Conservation (phyloP, 2,888 invertebrate species). For the Sarcophaga subvicina region DNA sequence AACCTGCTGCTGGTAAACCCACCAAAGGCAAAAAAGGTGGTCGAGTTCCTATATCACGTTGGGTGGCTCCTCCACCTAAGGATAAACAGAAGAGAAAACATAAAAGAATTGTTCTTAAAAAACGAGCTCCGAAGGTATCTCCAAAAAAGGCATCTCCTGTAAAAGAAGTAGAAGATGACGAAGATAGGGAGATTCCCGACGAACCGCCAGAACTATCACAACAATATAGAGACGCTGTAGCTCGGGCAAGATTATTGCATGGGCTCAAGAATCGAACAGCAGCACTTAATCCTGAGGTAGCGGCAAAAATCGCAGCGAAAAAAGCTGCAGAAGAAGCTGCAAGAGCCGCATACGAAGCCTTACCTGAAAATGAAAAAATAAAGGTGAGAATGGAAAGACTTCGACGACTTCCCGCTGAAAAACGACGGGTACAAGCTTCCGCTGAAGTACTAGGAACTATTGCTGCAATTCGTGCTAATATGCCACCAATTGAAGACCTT, state of each 20-base stretch:
- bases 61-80: constrained; percentile 9
- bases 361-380: constrained; percentile 51
- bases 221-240: constrained; percentile 45
- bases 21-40: background rate
- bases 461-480: constrained; percentile 48
- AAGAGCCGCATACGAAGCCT: constrained; percentile 38
- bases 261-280: constrained; percentile 54
- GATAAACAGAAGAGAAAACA: background rate
- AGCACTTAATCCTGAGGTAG: constrained; percentile 42
- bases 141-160: constrained; percentile 4
- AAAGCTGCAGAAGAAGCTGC: constrained; percentile 25
- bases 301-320: constrained; percentile 25
- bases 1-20: background rate
- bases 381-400: constrained; percentile 49
- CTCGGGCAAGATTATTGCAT: constrained; percentile 51
- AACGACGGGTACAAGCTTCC: constrained; percentile 30
- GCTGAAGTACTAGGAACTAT: constrained; percentile 52
- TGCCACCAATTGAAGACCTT: constrained; percentile 25
- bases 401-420: constrained; percentile 2
- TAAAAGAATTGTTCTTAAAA: constrained; percentile 33
- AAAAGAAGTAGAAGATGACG: background rate
- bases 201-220: constrained; percentile 38
- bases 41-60: constrained; percentile 38
- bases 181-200: background rate
- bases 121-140: constrained; percentile 6